These are phyloP conservation scores for Amphiura filiformis DNA, from an alignment of 35 echinoderm and acorn worm genomes.

Conservation along the genomic window DNA sequence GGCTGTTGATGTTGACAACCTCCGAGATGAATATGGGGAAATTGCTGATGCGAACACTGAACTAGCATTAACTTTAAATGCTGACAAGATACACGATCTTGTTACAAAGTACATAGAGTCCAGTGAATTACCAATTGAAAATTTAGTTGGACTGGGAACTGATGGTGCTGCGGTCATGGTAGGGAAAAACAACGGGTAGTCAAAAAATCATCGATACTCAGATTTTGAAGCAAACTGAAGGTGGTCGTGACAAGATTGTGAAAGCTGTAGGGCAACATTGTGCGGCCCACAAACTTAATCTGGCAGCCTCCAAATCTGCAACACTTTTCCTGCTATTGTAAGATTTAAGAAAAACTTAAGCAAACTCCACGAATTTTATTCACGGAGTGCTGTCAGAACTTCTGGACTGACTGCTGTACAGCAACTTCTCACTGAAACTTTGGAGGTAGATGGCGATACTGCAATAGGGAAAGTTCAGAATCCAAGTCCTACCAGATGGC, in stretches of 20 bases:
- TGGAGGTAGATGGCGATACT: not conserved
- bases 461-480: not conserved
- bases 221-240: not conserved
- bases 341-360: slow-evolving; percentile 18
- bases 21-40: no score
- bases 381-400: slow-evolving; percentile 42
- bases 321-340: slow-evolving; percentile 7
- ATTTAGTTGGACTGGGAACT: slow-evolving; percentile 6
- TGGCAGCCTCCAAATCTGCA: slow-evolving; percentile 18
- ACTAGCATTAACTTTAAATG: slow-evolving; percentile 19
- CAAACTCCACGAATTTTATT: slow-evolving; percentile 37
- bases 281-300: slow-evolving; percentile 23
- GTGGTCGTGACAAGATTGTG: not conserved
- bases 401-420: slow-evolving; percentile 34
- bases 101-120: slow-evolving; percentile 19
- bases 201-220: slow-evolving; percentile 27
- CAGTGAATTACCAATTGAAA: slow-evolving; percentile 7
- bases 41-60: slow-evolving; percentile 15
- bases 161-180: slow-evolving; percentile 40
- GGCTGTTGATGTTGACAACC: not conserved
- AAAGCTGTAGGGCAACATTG: slow-evolving; percentile 34
- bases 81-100: slow-evolving; percentile 20
- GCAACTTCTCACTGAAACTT: slow-evolving; percentile 7
- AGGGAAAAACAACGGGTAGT: slow-evolving; percentile 35
- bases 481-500: slow-evolving; percentile 25